These are phyloP conservation scores for Calosoma granatense DNA, from an alignment of 1,140 invertebrate species.

Conservation along the genomic window DNA sequence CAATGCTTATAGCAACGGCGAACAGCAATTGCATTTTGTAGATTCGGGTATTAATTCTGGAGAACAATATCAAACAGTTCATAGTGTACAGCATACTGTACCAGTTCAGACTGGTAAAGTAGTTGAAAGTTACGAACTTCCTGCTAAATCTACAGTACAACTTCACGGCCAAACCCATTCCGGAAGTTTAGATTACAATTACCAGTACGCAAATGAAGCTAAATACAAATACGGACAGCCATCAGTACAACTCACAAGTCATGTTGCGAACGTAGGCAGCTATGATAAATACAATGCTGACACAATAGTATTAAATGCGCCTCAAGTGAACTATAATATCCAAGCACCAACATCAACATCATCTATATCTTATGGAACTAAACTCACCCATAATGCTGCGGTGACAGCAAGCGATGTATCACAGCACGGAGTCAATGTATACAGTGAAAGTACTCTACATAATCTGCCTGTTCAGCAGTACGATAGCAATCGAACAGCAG, in stretches of 20 bases:
- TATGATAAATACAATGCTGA: constrained; percentile 1
- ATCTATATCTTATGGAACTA: background rate
- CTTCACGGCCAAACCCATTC: background rate
- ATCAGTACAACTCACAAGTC: background rate
- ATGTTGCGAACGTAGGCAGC: background rate
- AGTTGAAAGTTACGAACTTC: background rate
- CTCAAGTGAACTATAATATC: background rate
- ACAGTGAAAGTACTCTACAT: background rate
- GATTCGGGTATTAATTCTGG: background rate
- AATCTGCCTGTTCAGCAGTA: background rate
- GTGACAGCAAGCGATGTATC: background rate
- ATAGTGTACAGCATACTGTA: background rate
- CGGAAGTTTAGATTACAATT: background rate
- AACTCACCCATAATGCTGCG: background rate
- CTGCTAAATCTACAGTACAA: background rate
- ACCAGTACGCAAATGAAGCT: constrained; percentile 1
- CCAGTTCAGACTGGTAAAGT: too few relatives aligned
- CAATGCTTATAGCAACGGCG: too few relatives aligned
- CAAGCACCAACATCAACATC: background rate
- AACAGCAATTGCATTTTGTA: background rate
- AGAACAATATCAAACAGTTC: background rate
- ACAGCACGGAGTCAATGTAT: background rate
- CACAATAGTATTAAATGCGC: background rate
- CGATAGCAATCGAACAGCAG: background rate
- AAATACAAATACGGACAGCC: background rate